Percentiles rank a stretch among this genome's conserved stretches.
phyloP scores from a whole-genome alignment of 2,888 invertebrate species.

The Pandemis corylana region DNA sequence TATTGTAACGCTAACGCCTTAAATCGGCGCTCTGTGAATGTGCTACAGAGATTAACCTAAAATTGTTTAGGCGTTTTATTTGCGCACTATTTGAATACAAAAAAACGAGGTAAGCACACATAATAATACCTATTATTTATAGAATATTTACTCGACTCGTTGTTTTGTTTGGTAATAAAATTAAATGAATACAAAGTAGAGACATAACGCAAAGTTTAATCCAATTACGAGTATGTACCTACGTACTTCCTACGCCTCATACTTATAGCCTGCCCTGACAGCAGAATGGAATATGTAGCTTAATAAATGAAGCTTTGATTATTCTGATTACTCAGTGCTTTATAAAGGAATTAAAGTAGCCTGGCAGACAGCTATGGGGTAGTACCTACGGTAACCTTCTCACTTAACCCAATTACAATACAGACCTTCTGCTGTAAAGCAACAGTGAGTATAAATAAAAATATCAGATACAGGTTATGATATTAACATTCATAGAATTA shows the following conservation, averaged over 20 bases:
- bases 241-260: conserved; percentile 35
- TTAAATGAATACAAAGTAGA: conserved; percentile 1
- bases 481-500: no score
- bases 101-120: neutral
- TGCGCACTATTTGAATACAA: neutral
- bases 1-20: conserved; percentile 1
- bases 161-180: neutral
- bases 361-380: neutral
- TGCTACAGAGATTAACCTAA: neutral
- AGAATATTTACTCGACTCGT: neutral
- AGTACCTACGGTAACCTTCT: neutral
- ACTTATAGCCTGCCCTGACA: conserved; percentile 23
- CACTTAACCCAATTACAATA: neutral
- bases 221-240: conserved; percentile 37
- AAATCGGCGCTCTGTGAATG: neutral
- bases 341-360: conserved; percentile 13
- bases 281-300: conserved; percentile 36
- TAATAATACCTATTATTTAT: neutral
- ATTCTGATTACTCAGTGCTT: conserved; percentile 23
- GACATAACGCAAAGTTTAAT: conserved; percentile 17
- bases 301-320: conserved; percentile 35
- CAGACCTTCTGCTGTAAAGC: no score
- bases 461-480: no score
- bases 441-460: no score
- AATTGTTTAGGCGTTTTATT: neutral